A percentile compares a stretch with the other conserved stretches of the same genome.
These are phyloP conservation scores for Pipa parva DNA, from an alignment of 2,113 vertebrate genomes.

Conservation along the genomic window DNA sequence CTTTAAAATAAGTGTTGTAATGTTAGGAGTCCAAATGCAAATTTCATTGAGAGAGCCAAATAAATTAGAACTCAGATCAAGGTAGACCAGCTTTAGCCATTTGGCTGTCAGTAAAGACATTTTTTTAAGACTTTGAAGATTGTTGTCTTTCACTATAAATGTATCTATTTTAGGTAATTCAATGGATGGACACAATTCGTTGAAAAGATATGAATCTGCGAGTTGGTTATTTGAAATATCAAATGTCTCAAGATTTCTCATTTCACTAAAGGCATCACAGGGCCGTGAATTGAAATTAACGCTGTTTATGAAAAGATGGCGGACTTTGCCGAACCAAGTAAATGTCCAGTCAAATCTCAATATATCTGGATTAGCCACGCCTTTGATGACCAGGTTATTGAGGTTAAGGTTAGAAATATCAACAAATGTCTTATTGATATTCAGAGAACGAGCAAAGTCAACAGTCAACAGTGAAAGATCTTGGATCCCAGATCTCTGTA, in stretches of 20 bases:
- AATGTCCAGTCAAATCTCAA: conserved; percentile 80
- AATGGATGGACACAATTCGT: conserved; percentile 60
- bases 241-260: conserved; percentile 56
- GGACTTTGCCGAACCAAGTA: conserved; percentile 70
- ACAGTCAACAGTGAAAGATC: conserved; percentile 64
- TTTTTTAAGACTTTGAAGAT: conserved; percentile 55
- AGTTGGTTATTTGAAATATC: conserved; percentile 68
- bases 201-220: conserved; percentile 55
- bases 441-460: conserved; percentile 74
- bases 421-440: conserved; percentile 45
- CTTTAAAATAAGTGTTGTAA: conserved; percentile 60
- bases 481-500: conserved; percentile 54
- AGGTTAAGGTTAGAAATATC: conserved; percentile 58
- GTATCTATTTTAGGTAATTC: conserved; percentile 55
- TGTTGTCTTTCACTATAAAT: conserved; percentile 61
- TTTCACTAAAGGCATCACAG: conserved; percentile 70
- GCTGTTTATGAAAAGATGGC: conserved; percentile 59
- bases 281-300: conserved; percentile 76
- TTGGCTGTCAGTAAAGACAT: conserved; percentile 54
- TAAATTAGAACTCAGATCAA: conserved; percentile 68
- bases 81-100: conserved; percentile 58
- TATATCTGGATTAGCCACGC: conserved; percentile 79
- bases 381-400: conserved; percentile 61
- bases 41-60: conserved; percentile 49
- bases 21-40: conserved; percentile 64